phyloP scores from a whole-genome alignment of 2,888 invertebrate genomes.

The Agrilus mali region DNA sequence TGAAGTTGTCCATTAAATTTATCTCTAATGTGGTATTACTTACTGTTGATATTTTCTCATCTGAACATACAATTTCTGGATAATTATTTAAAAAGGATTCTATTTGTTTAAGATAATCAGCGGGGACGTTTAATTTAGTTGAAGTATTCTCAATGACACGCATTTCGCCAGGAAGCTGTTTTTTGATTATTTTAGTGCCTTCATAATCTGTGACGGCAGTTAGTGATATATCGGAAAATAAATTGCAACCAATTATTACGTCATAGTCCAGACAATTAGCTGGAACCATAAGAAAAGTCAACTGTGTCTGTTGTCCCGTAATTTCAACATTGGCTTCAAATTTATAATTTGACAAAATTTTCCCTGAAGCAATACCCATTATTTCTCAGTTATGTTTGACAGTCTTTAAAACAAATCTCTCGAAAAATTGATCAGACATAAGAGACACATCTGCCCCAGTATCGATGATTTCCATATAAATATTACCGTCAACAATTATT shows the following conservation, averaged over 20 bases:
- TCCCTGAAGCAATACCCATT: not conserved
- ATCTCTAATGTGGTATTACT: conserved; percentile 1
- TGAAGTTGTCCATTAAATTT: too few species aligned
- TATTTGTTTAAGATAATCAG: not conserved
- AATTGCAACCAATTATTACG: conserved; percentile 7
- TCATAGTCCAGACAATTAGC: conserved; percentile 6
- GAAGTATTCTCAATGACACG: not conserved
- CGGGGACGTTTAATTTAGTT: not conserved
- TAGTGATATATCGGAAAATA: conserved; percentile 5
- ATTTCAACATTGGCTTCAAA: conserved; percentile 3
- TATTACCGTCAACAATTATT: conserved; percentile 1
- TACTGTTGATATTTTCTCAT: too few species aligned
- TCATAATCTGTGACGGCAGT: conserved; percentile 4
- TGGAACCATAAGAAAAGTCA: conserved; percentile 5
- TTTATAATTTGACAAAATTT: conserved; percentile 1
- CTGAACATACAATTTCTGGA: too few species aligned
- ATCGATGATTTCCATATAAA: conserved; percentile 2
- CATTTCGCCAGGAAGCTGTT: conserved; percentile 1
- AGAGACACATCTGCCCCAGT: conserved; percentile 4
- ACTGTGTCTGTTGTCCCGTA: not conserved
- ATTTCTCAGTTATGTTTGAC: not conserved
- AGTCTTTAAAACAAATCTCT: not conserved
- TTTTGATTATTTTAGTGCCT: conserved; percentile 2
- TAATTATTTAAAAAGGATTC: too few species aligned
- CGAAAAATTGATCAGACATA: conserved; percentile 2